Evolutionary conservation across 2,113 vertebrate species (phyloP).

Genomic region (Mirounga angustirostris): DNA sequence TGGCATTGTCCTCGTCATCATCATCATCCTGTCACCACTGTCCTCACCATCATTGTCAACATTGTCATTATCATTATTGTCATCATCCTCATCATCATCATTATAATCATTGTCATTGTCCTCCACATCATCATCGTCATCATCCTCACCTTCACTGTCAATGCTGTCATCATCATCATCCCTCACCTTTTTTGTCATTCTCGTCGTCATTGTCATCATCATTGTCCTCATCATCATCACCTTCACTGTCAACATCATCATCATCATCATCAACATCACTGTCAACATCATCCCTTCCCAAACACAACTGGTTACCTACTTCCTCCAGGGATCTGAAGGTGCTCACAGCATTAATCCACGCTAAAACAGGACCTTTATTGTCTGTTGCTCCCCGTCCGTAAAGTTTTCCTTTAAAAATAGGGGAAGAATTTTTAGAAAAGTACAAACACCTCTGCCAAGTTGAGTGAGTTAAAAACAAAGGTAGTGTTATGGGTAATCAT

Average conservation of each 20-base stretch:
- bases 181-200: background rate
- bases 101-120: background rate
- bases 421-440: conserved; percentile 25
- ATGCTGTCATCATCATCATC: background rate
- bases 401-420: conserved; percentile 87
- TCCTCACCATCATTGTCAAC: background rate
- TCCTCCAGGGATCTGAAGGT: conserved; percentile 85
- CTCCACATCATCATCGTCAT: no score
- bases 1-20: accelerated
- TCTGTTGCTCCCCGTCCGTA: conserved; percentile 90
- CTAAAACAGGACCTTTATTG: conserved; percentile 91
- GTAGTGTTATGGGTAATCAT: background rate
- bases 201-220: no score
- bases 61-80: no score
- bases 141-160: no score
- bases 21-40: background rate
- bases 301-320: conserved; percentile 77
- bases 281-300: background rate
- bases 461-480: background rate
- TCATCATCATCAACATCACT: accelerated
- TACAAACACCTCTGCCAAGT: background rate
- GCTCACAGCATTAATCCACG: conserved; percentile 89
- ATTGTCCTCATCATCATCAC: background rate
- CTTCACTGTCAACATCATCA: background rate
- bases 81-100: no score